Percentiles rank a stretch among this genome's conserved stretches.
phyloP scores from a whole-genome alignment of 2,113 vertebrate genomes.

The Dromiciops gliroides region DNA sequence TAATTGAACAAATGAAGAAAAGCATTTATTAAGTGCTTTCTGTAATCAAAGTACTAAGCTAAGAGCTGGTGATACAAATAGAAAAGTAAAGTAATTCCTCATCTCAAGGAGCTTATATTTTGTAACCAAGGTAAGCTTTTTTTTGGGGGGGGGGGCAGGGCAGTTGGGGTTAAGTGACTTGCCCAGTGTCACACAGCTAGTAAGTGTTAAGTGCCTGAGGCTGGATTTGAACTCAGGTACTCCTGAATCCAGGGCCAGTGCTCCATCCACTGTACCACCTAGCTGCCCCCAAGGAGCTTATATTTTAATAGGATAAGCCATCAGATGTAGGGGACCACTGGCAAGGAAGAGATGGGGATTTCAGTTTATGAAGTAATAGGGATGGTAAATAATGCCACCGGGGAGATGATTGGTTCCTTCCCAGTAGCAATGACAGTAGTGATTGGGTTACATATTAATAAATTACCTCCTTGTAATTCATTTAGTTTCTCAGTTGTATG shows the following conservation, averaged over 20 bases:
- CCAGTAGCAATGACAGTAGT: neutral
- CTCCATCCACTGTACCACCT: too few species aligned
- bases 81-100: neutral
- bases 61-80: neutral
- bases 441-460: neutral
- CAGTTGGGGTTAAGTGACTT: too few species aligned
- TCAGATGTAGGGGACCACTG: neutral
- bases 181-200: too few species aligned
- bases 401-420: neutral
- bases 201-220: too few species aligned
- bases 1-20: neutral
- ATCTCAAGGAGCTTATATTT: neutral
- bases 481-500: slow-evolving; percentile 8
- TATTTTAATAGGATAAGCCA: neutral
- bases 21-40: neutral
- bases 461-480: neutral
- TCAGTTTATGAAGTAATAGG: neutral
- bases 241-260: too few species aligned
- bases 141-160: too few species aligned
- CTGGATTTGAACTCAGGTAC: too few species aligned
- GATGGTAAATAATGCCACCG: neutral
- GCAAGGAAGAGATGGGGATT: neutral
- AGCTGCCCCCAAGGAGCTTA: neutral
- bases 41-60: neutral
- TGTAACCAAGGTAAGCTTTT: too few species aligned